Conservation (phyloP, 2,888 invertebrate genomes). For the Dynastes hyllus region DNA sequence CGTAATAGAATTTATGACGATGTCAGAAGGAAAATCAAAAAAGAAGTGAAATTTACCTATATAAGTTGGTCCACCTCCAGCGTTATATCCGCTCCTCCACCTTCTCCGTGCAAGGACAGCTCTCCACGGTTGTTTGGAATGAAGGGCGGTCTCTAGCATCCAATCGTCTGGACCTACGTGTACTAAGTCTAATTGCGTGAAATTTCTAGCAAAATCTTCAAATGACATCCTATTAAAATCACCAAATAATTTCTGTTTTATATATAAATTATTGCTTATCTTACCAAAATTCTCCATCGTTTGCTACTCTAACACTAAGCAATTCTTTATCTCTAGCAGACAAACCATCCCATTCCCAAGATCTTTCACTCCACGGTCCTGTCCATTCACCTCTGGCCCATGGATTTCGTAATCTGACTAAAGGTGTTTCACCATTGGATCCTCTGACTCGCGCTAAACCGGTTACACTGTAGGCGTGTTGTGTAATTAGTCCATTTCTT, state of each 20-base stretch:
- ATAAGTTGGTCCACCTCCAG: slow-evolving; percentile 80
- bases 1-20: not conserved
- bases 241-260: not conserved
- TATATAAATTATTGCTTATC: not conserved
- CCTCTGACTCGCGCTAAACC: slow-evolving; percentile 81
- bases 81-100: slow-evolving; percentile 82
- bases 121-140: slow-evolving; percentile 81
- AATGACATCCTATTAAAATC: slow-evolving; percentile 78
- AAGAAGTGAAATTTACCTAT: slow-evolving; percentile 67
- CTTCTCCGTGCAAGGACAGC: slow-evolving; percentile 80
- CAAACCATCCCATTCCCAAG: slow-evolving; percentile 81
- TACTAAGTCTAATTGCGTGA: slow-evolving; percentile 81
- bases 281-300: slow-evolving; percentile 83
- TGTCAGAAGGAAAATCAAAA: not conserved
- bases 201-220: slow-evolving; percentile 79
- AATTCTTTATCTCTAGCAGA: slow-evolving; percentile 78
- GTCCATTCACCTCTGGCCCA: slow-evolving; percentile 82
- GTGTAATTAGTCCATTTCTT: slow-evolving; percentile 78
- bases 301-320: slow-evolving; percentile 76
- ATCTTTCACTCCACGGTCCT: slow-evolving; percentile 82
- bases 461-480: slow-evolving; percentile 81
- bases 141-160: slow-evolving; percentile 80
- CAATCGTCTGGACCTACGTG: slow-evolving; percentile 86
- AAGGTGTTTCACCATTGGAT: slow-evolving; percentile 74
- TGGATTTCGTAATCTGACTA: slow-evolving; percentile 79